Conservation (phyloP, 2,113 vertebrate species). For the Sporophila hypoxantha region DNA sequence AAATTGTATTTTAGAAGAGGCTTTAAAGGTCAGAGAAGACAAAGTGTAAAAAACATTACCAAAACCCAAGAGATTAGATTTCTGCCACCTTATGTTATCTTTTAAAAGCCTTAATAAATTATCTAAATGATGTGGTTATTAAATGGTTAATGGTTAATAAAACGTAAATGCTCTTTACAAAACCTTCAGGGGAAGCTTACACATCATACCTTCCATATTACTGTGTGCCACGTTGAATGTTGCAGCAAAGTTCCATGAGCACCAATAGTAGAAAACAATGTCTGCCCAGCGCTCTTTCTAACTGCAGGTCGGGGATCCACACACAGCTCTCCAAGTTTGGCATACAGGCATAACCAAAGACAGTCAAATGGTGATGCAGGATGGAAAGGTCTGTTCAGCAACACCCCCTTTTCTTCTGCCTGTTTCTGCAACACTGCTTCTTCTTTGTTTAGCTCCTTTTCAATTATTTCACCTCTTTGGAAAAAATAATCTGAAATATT, state of each 20-base stretch:
- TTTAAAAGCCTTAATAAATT: neutral
- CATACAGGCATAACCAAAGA: constrained; percentile 94
- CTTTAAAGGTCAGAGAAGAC: neutral
- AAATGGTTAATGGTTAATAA: neutral
- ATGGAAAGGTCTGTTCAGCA: constrained; percentile 89
- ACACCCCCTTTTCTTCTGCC: constrained; percentile 86
- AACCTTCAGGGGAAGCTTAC: neutral
- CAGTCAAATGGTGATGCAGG: constrained; percentile 96
- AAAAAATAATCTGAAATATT: constrained; percentile 99
- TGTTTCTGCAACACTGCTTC: constrained; percentile 86
- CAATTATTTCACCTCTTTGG: constrained; percentile 94
- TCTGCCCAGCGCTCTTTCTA: constrained; percentile 94
- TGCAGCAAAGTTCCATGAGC: constrained; percentile 94
- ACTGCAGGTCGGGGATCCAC: constrained; percentile 95
- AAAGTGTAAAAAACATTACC: neutral
- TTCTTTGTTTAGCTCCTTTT: constrained; percentile 88
- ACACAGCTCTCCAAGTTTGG: constrained; percentile 92
- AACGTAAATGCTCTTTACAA: neutral
- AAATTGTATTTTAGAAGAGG: neutral
- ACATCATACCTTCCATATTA: constrained; percentile 88
- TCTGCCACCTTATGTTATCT: neutral
- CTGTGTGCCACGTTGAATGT: constrained; percentile 93
- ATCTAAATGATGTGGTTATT: neutral
- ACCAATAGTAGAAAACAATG: constrained; percentile 92
- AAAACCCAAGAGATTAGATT: neutral